A percentile compares a stretch with the other conserved stretches of the same genome.
Evolutionary conservation across 2,888 invertebrate genomes (phyloP).

Genomic region (Junonia oenone): DNA sequence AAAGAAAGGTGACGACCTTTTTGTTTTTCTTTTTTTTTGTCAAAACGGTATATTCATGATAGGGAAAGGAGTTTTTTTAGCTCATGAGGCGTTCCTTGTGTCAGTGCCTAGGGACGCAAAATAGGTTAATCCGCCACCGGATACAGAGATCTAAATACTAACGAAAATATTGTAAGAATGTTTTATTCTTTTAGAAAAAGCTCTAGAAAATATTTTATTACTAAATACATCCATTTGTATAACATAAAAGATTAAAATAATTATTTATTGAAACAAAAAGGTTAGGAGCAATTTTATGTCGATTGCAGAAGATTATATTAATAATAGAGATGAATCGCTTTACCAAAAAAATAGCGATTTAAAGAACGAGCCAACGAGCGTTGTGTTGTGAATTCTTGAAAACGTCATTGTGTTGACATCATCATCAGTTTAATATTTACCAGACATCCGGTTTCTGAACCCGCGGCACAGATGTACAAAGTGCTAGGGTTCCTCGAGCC

Average conservation of each 20-base stretch:
- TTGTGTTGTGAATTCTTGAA: conserved; percentile 32
- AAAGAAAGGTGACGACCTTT: too few species aligned
- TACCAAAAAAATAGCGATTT: conserved; percentile 24
- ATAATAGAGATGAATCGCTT: conserved; percentile 21
- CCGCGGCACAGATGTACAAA: conserved; percentile 21
- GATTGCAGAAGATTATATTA: conserved; percentile 25
- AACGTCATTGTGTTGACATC: conserved; percentile 70
- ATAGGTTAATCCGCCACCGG: too few species aligned
- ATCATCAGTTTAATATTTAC: conserved; percentile 46
- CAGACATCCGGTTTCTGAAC: conserved; percentile 59
- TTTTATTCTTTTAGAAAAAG: too few species aligned
- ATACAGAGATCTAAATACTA: too few species aligned
- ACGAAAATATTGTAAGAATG: too few species aligned
- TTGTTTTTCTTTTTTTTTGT: too few species aligned
- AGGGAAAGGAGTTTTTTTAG: too few species aligned
- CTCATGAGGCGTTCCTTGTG: too few species aligned
- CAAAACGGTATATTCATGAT: too few species aligned
- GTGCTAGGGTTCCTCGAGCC: neutral
- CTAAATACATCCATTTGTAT: neutral
- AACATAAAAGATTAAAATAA: neutral
- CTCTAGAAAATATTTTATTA: too few species aligned
- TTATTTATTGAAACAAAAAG: conserved; percentile 11
- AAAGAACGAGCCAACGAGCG: conserved; percentile 17
- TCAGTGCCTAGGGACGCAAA: too few species aligned
- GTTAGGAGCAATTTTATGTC: conserved; percentile 18